These are phyloP conservation scores for Valencia hispanica DNA, from an alignment of 2,797 vertebrate genomes.

Conservation along the genomic window DNA sequence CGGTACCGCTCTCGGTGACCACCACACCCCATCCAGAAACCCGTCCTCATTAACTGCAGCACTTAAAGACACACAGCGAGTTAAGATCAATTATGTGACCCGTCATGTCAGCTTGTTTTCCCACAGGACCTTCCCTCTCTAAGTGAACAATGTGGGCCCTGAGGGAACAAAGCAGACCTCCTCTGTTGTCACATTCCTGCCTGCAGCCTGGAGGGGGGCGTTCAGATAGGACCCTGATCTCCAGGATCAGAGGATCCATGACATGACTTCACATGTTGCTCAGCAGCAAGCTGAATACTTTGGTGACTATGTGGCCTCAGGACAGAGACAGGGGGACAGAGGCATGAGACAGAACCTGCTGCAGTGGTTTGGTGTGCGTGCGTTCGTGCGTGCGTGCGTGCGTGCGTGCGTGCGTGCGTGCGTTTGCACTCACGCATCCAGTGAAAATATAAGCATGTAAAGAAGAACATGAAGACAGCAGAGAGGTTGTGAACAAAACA, in stretches of 20 bases:
- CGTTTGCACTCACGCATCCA: too few relatives aligned
- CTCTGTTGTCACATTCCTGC: constrained; percentile 62
- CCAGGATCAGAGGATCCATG: constrained; percentile 66
- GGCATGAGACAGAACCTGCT: constrained; percentile 8
- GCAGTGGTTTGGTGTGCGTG: not conserved
- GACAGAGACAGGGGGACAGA: constrained; percentile 10
- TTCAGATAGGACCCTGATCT: constrained; percentile 58
- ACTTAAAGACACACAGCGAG: constrained; percentile 25
- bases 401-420: not conserved
- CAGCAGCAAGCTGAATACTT: constrained; percentile 44
- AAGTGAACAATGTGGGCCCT: constrained; percentile 42
- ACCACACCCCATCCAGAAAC: constrained; percentile 10
- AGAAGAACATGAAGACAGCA: not conserved
- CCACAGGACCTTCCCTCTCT: constrained; percentile 15
- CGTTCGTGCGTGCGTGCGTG: too few relatives aligned
- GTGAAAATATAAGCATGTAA: not conserved
- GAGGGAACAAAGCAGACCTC: constrained; percentile 29
- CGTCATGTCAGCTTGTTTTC: constrained; percentile 21
- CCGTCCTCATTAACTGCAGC: constrained; percentile 17
- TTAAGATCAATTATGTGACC: constrained; percentile 37
- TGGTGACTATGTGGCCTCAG: constrained; percentile 47
- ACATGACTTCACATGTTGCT: constrained; percentile 63
- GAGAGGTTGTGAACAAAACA: not conserved
- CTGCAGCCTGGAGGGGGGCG: constrained; percentile 47
- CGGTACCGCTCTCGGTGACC: not conserved